Base-by-base conservation (phyloP, 1,140 invertebrate genomes). In the Tetranychus cinnabarinus region DNA sequence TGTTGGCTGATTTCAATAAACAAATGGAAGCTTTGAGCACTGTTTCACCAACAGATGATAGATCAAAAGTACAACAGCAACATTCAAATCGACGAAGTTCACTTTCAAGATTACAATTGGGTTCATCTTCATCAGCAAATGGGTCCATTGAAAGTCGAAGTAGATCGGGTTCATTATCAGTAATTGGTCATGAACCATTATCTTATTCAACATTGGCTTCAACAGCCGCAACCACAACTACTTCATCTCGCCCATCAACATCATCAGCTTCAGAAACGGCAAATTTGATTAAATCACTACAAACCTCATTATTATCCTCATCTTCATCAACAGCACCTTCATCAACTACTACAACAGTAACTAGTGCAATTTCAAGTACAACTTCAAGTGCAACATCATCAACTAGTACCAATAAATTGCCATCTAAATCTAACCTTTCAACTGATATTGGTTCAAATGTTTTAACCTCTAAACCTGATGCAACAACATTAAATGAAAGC, bases 1-100 rank as follows among this genome's bases (percentile, higher is more conserved):
- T 78, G 71, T 64, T 78, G 46, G 76, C 76, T 23, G 77, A 78
- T 65, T 78, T 78, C 65, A 77, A 74, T 59, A 64, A 65, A 46
- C 68, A 65, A 54, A 64, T 64, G 48, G 64, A 63, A 59, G 65
- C 62, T 13, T 48, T 61, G 59, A 59, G 62, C 7, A 36, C 60
- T 50, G 7, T 50, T 42, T 63, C 59, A 45, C 55, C 57, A 13
- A 57, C 52, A 56, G 62, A 67, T 59, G 62, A 59, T 52, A n/a
- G 61, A 58, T 33, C 23, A 35, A 8, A 10, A 36, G 10, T 56
- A 8, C 55, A 56, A 13, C 55, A 56, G 33, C 10, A 23, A 55
- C 33, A 34, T 4, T 33, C 15, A n/a, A 12, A 13, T 12, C 55
- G 37, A 36, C 55, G 37, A 6, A 15, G 15, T 36, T 39, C 34